Conservation (phyloP, 2,797 vertebrate genomes). For the Spatula versicolor region DNA sequence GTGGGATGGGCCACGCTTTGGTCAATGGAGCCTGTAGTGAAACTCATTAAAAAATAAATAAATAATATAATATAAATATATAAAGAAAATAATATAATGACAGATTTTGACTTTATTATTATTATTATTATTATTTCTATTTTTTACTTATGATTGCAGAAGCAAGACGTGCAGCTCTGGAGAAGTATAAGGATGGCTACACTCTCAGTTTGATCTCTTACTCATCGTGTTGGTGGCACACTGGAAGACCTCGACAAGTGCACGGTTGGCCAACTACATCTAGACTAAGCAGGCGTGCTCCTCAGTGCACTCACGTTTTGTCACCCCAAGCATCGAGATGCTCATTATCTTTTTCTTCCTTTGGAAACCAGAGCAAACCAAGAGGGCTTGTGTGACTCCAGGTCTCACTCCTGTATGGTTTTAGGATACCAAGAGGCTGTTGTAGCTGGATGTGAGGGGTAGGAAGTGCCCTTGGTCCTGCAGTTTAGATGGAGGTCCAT, state of each 20-base stretch:
- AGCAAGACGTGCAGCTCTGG: neutral
- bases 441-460: neutral
- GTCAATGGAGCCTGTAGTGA: neutral
- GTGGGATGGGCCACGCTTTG: neutral
- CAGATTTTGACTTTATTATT: neutral
- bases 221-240: accelerated
- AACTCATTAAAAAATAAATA: neutral
- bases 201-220: neutral
- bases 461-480: neutral
- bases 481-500: neutral
- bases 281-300: accelerated
- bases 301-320: neutral
- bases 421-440: neutral
- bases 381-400: neutral
- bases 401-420: neutral
- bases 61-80: too few species aligned
- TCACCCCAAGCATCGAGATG: neutral
- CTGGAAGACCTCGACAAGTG: neutral
- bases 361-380: neutral
- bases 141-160: neutral
- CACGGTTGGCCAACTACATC: neutral
- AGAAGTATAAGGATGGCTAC: neutral
- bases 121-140: neutral
- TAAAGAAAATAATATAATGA: too few species aligned
- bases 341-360: neutral